Conservation (phyloP, 2,888 invertebrate genomes). For the Drosophila austrosaltans region DNA sequence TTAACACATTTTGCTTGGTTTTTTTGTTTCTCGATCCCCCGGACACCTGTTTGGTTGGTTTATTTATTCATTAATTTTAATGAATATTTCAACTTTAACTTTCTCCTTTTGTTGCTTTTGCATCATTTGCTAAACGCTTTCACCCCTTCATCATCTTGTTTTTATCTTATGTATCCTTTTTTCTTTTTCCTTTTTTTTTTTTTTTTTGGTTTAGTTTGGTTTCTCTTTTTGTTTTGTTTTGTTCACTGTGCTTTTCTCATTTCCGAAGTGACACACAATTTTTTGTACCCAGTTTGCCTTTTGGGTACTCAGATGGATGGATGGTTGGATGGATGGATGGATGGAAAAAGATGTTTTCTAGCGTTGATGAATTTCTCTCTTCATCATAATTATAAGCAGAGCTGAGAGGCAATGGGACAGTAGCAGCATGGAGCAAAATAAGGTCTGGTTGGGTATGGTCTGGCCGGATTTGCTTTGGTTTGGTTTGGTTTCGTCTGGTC, state of each 20-base stretch:
- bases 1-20: slow-evolving; percentile 11
- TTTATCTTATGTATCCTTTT: slow-evolving; percentile 15
- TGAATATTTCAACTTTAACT: slow-evolving; percentile 23
- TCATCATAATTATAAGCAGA: slow-evolving; percentile 68
- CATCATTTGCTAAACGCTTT: slow-evolving; percentile 49
- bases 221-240: slow-evolving; percentile 39
- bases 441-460: slow-evolving; percentile 22
- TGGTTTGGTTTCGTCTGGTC: slow-evolving; percentile 15
- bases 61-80: slow-evolving; percentile 51
- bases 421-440: slow-evolving; percentile 40
- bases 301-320: slow-evolving; percentile 21
- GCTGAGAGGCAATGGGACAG: slow-evolving; percentile 19
- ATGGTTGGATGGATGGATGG: slow-evolving; percentile 1
- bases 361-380: slow-evolving; percentile 47
- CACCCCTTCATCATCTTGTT: slow-evolving; percentile 34
- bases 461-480: not conserved
- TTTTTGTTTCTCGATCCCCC: slow-evolving; percentile 9
- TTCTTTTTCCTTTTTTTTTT: slow-evolving; percentile 30
- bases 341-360: slow-evolving; percentile 23
- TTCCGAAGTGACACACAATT: slow-evolving; percentile 68
- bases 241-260: slow-evolving; percentile 40
- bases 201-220: slow-evolving; percentile 13
- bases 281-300: slow-evolving; percentile 45
- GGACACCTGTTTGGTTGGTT: slow-evolving; percentile 15
- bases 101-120: slow-evolving; percentile 20